Conservation (phyloP, 2,113 vertebrate genomes). For the Saimiri boliviensis region DNA sequence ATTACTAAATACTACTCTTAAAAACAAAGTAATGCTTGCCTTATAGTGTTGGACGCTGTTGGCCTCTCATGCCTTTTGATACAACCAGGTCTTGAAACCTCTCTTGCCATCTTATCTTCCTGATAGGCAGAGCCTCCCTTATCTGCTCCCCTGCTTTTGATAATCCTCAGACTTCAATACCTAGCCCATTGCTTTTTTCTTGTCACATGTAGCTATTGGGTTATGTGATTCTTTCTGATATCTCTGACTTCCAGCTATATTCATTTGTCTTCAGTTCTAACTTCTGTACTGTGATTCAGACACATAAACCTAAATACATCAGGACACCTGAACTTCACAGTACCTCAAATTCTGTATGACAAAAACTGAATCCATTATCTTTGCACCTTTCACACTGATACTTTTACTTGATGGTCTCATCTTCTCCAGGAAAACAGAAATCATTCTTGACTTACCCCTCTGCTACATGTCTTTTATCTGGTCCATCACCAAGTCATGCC, state of each 20-base stretch:
- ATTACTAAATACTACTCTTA: not conserved
- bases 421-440: not conserved
- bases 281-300: not conserved
- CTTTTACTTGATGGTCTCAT: not conserved
- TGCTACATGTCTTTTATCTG: not conserved
- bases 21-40: not conserved
- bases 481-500: not conserved
- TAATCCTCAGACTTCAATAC: not conserved
- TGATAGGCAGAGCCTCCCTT: not conserved
- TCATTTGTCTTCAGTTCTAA: not conserved
- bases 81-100: not conserved
- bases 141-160: not conserved
- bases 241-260: not conserved
- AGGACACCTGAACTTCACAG: not conserved
- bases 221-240: not conserved
- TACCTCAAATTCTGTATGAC: not conserved
- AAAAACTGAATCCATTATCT: not conserved
- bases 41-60: not conserved
- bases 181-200: not conserved
- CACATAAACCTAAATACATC: not conserved
- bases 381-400: not conserved
- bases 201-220: not conserved
- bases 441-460: not conserved
- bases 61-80: not conserved
- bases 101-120: not conserved